Percentiles rank a stretch among this genome's conserved stretches.
phyloP scores from a whole-genome alignment of 2,797 vertebrate genomes.

The Pampus argenteus region DNA sequence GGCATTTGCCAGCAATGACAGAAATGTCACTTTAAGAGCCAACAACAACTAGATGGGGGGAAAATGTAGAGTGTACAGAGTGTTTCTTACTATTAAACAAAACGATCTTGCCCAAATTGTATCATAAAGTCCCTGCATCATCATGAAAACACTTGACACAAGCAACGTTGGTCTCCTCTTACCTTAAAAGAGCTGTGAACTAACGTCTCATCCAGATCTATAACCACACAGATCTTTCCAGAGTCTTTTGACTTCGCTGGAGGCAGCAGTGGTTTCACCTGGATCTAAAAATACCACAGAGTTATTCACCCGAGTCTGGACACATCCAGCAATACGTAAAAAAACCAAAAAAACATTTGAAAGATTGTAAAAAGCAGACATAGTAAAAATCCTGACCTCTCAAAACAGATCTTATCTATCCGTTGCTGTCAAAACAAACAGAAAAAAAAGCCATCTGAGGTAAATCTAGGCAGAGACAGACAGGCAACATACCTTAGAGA shows the following conservation, averaged over 20 bases:
- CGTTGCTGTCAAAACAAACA: not conserved
- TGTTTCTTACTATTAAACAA: constrained; percentile 13
- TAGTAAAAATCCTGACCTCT: not conserved
- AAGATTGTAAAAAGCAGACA: not conserved
- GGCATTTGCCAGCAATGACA: constrained; percentile 30
- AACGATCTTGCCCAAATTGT: not conserved
- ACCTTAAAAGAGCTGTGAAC: constrained; percentile 98
- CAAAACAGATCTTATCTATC: not conserved
- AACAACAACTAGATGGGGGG: constrained; percentile 46
- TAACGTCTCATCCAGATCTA: constrained; percentile 94
- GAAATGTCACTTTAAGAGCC: constrained; percentile 47
- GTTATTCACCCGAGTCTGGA: not conserved
- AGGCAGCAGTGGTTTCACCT: constrained; percentile 91
- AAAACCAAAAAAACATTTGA: not conserved
- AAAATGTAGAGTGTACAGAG: not conserved
- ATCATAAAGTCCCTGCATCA: not conserved
- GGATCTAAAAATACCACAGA: constrained; percentile 72
- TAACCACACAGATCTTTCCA: constrained; percentile 93
- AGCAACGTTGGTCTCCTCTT: not conserved
- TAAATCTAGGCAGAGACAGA: not conserved
- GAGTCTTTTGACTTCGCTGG: constrained; percentile 91
- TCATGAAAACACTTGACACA: not conserved
- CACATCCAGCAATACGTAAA: not conserved
- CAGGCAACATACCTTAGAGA: constrained; percentile 89
- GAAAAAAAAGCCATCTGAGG: not conserved